Conservation (phyloP, 2,888 invertebrate species). For the Agrenia bidenticulata region DNA sequence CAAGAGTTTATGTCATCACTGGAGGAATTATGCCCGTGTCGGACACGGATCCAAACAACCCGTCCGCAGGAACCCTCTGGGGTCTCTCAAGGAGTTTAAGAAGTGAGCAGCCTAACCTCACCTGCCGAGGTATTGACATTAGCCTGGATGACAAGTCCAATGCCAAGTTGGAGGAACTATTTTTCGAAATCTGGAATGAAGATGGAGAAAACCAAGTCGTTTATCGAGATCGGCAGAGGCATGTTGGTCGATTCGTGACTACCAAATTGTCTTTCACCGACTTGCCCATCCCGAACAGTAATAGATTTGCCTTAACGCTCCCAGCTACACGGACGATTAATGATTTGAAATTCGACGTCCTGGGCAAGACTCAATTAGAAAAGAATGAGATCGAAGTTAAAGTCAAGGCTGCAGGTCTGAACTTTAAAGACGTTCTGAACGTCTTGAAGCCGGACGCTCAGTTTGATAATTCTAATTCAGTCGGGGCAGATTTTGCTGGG, state of each 20-base stretch:
- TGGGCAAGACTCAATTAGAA: slow-evolving; percentile 18
- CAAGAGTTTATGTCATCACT: slow-evolving; percentile 30
- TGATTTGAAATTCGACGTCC: slow-evolving; percentile 31
- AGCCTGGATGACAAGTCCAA: slow-evolving; percentile 33
- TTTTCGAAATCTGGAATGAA: slow-evolving; percentile 35
- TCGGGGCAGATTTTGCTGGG: slow-evolving; percentile 40
- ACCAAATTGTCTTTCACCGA: slow-evolving; percentile 12
- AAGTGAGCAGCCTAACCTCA: slow-evolving; percentile 31
- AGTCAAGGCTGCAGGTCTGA: slow-evolving; percentile 35
- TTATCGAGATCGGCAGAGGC: slow-evolving; percentile 25
- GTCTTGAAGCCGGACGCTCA: slow-evolving; percentile 35
- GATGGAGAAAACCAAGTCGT: slow-evolving; percentile 38
- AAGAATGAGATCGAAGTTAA: slow-evolving; percentile 31
- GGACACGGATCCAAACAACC: slow-evolving; percentile 28
- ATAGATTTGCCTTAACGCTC: slow-evolving; percentile 27
- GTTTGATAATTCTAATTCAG: slow-evolving; percentile 31
- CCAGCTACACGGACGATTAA: slow-evolving; percentile 32
- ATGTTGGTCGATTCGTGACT: slow-evolving; percentile 28
- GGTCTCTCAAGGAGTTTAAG: slow-evolving; percentile 36
- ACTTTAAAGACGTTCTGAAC: slow-evolving; percentile 40
- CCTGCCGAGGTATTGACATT: slow-evolving; percentile 33
- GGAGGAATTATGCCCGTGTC: slow-evolving; percentile 31
- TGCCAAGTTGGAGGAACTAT: slow-evolving; percentile 21
- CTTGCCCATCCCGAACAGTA: slow-evolving; percentile 32
- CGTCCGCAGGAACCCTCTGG: slow-evolving; percentile 16